A percentile compares a stretch with the other conserved stretches of the same genome.
Evolutionary conservation across 2,797 vertebrate genomes (phyloP).

Genomic region (Miichthys miiuy): DNA sequence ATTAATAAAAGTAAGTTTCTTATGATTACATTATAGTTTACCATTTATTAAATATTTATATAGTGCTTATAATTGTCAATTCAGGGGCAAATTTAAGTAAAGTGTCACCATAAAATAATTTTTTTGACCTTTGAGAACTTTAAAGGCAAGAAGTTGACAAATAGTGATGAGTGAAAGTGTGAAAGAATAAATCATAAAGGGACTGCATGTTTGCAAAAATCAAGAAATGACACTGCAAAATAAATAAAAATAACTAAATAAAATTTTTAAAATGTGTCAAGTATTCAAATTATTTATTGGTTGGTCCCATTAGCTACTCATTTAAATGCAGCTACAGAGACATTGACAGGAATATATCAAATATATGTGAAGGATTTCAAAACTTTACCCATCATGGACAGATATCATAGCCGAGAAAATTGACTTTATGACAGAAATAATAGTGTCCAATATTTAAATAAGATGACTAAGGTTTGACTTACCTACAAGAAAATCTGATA

Average conservation of each 20-base stretch:
- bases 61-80: neutral
- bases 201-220: neutral
- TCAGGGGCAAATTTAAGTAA: neutral
- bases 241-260: neutral
- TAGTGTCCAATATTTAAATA: neutral
- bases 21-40: no score
- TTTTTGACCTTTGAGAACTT: neutral
- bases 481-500: slow-evolving; percentile 93
- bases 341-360: neutral
- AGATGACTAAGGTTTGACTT: slow-evolving; percentile 48
- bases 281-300: neutral
- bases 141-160: neutral
- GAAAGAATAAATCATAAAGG: slow-evolving; percentile 2
- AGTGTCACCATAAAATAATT: neutral
- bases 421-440: neutral
- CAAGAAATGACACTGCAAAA: neutral
- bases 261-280: neutral
- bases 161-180: neutral
- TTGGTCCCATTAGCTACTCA: neutral
- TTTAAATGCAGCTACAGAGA: neutral
- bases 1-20: no score
- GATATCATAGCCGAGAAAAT: neutral
- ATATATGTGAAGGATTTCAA: neutral
- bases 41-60: neutral
- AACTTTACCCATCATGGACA: neutral